Base-by-base conservation (phyloP, 2,797 vertebrate species). In the Thaleichthys pacificus region DNA sequence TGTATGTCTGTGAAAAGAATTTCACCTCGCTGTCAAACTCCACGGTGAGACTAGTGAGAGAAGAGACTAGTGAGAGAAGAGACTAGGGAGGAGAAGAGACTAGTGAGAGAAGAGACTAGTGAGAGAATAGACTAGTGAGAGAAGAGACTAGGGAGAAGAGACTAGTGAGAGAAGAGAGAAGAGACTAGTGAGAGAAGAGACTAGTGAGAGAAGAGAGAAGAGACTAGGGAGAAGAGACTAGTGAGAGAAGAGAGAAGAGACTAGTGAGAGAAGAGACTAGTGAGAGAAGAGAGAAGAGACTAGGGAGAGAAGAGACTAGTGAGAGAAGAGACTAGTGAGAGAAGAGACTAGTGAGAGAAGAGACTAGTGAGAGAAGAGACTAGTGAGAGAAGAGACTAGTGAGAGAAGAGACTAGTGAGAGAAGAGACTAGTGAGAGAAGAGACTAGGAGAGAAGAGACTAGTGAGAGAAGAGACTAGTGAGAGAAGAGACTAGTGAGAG, bases 41-140 rank as follows among this genome's bases (percentile, higher is more conserved):
- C 32, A 6, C 32, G 6, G 4, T 35, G 32, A 28, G 11, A 12
- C 11, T 3, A 17, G 9, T 7, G 4, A 57, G 66, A 69, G 68
- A 80, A 67, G 26, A 28, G 11, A 12, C 11, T 0, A 17, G 9
- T 7, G 4, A 57, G 66, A 70, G 68, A 80, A 67, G 26, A 26
- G 9, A 11, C 9, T 2, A n/a, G n/a, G n/a, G n/a, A n/a, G n/a
- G n/a, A n/a, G n/a, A n/a, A n/a, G 32, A 28, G 11, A 12, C 11
- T 3, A 17, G 9, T 7, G 4, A 57, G 66, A 69, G 68, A 80
- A 67, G 26, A 28, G 11, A 12, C 11, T 0, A n/a, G n/a, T n/a
- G n/a, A n/a, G n/a, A n/a, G n/a, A n/a, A n/a, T n/a, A 28, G 11
- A 12, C 11, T 3, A 17, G 9, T 7, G 4, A 57, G 66, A 69